Evolutionary conservation across 2,797 vertebrate genomes (phyloP).

Genomic region (Leptoclinus maculatus): DNA sequence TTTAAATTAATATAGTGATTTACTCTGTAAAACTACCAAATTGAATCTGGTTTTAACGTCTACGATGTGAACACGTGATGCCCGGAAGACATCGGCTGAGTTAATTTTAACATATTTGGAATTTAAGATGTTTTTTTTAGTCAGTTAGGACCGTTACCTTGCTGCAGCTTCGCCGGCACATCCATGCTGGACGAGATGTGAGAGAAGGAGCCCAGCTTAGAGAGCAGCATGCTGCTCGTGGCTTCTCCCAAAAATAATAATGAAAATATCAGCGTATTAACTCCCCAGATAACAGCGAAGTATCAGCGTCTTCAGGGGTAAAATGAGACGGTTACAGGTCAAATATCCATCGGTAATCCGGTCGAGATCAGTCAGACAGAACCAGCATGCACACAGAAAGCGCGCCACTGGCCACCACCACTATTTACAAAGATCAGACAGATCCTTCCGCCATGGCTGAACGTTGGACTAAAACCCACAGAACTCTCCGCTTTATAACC

Average conservation of each 20-base stretch:
- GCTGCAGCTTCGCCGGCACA: slow-evolving; percentile 91
- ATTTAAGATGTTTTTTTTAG: not conserved
- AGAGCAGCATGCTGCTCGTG: slow-evolving; percentile 87
- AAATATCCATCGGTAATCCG: not conserved
- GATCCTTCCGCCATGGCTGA: slow-evolving; percentile 48
- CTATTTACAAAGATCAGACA: slow-evolving; percentile 20
- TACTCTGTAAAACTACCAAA: fast-evolving
- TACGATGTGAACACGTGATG: fast-evolving
- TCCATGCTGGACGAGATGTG: slow-evolving; percentile 90
- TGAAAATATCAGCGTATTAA: not conserved
- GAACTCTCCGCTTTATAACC: not conserved
- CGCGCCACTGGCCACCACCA: slow-evolving; percentile 20
- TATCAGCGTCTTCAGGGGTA: not conserved
- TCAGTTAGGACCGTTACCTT: slow-evolving; percentile 79
- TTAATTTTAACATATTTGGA: not conserved
- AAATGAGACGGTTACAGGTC: fast-evolving
- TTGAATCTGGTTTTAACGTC: fast-evolving
- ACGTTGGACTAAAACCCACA: not conserved
- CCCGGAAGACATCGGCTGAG: not conserved
- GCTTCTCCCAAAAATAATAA: not conserved
- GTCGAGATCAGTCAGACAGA: fast-evolving
- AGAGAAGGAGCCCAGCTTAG: slow-evolving; percentile 91
- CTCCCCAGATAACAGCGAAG: not conserved
- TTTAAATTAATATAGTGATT: not conserved
- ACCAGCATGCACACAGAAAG: not conserved